Conservation (phyloP, 1,140 invertebrate species). For the Cydia strobilella region DNA sequence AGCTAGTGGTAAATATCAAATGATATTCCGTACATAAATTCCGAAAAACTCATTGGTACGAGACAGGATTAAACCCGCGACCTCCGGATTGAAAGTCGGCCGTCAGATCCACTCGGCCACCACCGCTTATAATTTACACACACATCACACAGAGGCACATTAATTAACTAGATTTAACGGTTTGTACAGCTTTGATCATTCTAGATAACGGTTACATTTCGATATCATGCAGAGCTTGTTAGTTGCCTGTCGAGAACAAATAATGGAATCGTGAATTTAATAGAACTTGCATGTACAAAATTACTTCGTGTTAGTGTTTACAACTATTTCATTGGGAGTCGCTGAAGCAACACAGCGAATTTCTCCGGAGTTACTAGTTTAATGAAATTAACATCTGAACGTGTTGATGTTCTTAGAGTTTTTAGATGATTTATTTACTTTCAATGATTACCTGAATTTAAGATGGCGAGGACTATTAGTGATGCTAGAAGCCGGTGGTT, state of each 20-base stretch:
- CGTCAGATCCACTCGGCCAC: too few species aligned
- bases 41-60: too few species aligned
- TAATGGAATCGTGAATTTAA: conserved; percentile 22
- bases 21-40: too few species aligned
- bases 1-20: too few species aligned
- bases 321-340: neutral
- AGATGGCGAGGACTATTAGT: conserved; percentile 84
- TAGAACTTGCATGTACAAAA: neutral
- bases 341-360: neutral
- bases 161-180: conserved; percentile 29
- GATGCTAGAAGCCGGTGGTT: conserved; percentile 78
- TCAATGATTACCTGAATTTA: conserved; percentile 80
- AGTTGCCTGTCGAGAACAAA: conserved; percentile 12
- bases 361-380: neutral
- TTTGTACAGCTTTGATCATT: conserved; percentile 23
- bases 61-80: too few species aligned
- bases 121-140: too few species aligned
- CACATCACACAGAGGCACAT: neutral
- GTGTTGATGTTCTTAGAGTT: neutral
- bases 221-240: neutral
- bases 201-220: conserved; percentile 10
- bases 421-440: neutral
- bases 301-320: conserved; percentile 7
- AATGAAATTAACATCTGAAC: neutral
- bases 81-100: too few species aligned